Evolutionary conservation across 2,888 invertebrate genomes (phyloP).

Genomic region (Drosophila fulvimacula): DNA sequence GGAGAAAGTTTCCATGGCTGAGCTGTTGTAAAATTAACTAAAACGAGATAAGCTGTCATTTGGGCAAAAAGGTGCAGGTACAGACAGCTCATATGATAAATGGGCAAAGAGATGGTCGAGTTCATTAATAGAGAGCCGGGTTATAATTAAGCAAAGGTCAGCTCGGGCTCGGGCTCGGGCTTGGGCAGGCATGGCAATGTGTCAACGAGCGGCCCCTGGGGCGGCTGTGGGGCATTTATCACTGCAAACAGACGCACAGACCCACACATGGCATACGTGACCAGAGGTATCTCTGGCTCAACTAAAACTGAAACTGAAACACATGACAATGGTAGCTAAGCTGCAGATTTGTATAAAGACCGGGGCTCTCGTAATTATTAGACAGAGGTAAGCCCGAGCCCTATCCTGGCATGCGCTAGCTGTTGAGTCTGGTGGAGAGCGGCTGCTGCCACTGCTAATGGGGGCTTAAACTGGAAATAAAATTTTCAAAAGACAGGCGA

Average conservation of each 20-base stretch:
- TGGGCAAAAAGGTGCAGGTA: conserved; percentile 10
- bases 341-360: conserved; percentile 32
- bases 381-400: conserved; percentile 3
- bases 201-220: conserved; percentile 47
- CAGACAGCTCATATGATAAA: conserved; percentile 23
- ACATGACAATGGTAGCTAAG: conserved; percentile 14
- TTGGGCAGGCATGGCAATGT: conserved; percentile 50
- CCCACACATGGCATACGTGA: conserved; percentile 53
- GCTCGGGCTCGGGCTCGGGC: conserved; percentile 15
- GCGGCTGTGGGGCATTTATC: conserved; percentile 52
- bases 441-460: conserved; percentile 27
- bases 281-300: conserved; percentile 14
- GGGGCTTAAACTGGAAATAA: conserved; percentile 37
- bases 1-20: too few relatives aligned
- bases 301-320: conserved; percentile 46
- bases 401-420: not conserved
- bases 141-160: conserved; percentile 69
- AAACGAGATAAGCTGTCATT: not conserved
- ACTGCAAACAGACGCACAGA: conserved; percentile 30
- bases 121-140: conserved; percentile 45
- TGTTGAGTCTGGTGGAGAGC: conserved; percentile 4
- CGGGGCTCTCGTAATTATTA: conserved; percentile 48
- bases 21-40: not conserved
- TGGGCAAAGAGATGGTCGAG: conserved; percentile 12
- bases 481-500: conserved; percentile 47